Evolutionary conservation across 2,797 vertebrate genomes (phyloP), one percentile per base, ranked within the genome.

Genomic region (Poeciliopsis infans): DNA sequence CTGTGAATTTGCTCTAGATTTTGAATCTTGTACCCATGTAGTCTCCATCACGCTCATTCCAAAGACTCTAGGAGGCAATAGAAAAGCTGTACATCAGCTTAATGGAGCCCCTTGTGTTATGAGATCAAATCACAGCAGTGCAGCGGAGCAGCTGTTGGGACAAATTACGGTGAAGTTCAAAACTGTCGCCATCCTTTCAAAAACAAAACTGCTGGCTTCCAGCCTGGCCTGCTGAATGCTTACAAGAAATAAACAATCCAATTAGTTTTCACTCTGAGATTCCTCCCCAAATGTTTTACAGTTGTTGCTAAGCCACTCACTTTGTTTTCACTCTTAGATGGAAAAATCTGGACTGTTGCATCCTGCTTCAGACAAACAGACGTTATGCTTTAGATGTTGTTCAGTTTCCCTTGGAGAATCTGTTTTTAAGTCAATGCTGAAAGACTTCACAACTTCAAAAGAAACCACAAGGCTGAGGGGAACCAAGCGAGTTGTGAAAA

Each of bases 191-290:
- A 79, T 84, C 85, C 71, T 45, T 90, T 79, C 66, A 53, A 77
- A 74, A 90, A 89, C 82, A 89, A 89, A 89, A 82, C 51, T 69
- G 1, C 72, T 92, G 91, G 89, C 86, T 75, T 74, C 2, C 51
- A 47, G 85, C 87, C 89, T 75, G 74, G 76, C 2, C 11, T 73
- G 77, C 78, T 69, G 31, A 84, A 81, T 76, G 55, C 76, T 79
- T 80, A 76, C 83, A 83, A 76, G 78, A 77, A 72, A 83, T 79
- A 86, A 84, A 89, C 85, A 87, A 57, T 74, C 85, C 75, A 80
- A 83, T 90, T 82, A 88, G 74, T 90, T 88, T 87, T 89, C 77
- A 79, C 78, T 71, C 75, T 59, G 43, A 83, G 77, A 79, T 82
- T 80, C 77, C 64, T 86, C 85, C 79, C 51, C 68, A 83, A 82